Percentiles rank a stretch among this genome's conserved stretches.
These are phyloP conservation scores for Menidia beryllina DNA, from an alignment of 2,113 vertebrate species.

Conservation along the genomic window DNA sequence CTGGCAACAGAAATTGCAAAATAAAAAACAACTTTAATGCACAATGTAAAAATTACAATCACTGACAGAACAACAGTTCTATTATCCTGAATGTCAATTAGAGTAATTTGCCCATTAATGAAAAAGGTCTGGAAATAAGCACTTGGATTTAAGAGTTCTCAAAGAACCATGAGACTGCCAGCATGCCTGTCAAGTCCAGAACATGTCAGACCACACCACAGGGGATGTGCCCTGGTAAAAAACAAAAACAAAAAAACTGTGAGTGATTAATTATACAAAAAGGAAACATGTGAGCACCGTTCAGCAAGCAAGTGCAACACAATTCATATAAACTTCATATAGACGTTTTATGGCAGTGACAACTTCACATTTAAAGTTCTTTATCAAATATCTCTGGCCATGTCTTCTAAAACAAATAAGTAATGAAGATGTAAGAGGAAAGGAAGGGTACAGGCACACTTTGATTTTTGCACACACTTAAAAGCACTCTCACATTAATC, in stretches of 20 bases:
- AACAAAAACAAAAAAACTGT: no score
- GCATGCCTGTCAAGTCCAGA: slow-evolving; percentile 4
- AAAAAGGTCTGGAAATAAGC: slow-evolving; percentile 42
- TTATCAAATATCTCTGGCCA: neutral
- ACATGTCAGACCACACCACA: neutral
- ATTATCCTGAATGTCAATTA: slow-evolving; percentile 36
- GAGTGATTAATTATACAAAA: no score
- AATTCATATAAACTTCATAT: no score
- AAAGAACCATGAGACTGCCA: slow-evolving; percentile 12
- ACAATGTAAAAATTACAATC: slow-evolving; percentile 40
- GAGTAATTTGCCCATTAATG: no score
- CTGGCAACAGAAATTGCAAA: neutral
- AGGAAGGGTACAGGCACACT: slow-evolving; percentile 15
- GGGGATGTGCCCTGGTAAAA: no score
- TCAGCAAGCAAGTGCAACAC: no score
- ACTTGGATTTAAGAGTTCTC: slow-evolving; percentile 24
- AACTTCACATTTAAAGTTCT: neutral
- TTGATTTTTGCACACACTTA: neutral
- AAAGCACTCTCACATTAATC: neutral
- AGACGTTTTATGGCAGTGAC: no score
- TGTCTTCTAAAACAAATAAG: neutral
- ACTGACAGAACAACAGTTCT: slow-evolving; percentile 28
- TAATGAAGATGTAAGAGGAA: slow-evolving; percentile 20
- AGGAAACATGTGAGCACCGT: no score
- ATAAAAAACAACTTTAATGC: slow-evolving; percentile 11